Base-by-base conservation (phyloP, 2,797 vertebrate genomes). In the Sebastes baramenuke region DNA sequence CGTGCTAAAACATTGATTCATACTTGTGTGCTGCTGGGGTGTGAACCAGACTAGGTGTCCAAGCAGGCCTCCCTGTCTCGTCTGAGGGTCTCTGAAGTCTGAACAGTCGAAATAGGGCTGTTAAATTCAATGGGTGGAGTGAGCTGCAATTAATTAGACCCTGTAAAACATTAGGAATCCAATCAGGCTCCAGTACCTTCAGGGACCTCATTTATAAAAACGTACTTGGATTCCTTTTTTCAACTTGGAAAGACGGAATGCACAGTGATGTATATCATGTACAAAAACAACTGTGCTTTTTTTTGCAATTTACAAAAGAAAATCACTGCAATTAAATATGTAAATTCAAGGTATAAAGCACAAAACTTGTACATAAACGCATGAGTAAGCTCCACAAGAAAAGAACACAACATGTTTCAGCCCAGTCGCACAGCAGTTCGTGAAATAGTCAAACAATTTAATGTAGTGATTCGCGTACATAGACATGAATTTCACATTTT, bases 141-240 rank as follows among this genome's bases (percentile, higher is more conserved):
- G 83, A 81, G 74, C 78, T 81, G 79, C 80, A 82, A 86, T 91
- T 90, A 93, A 93, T 94, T 93, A 92, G 81, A 87, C 64, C 36
- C 60, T 79, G 81, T 90, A 88, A 90, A 88, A 87, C 76, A 85
- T 77, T 86, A 83, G 75, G 75, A 90, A 89, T 88, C 79, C 82
- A 87, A 89, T 87, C 75, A 88, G 54, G 68, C 88, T 72, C 38
- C n/a, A 22, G 72, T 8, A 32, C 85, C 66, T 59, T 59, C 74
- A 32, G 76, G 70, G 86, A 84, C n/a, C 79, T 86, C 56, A 68
- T 91, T 91, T 88, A 79, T 81, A 70, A 87, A 89, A 83, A 75
- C 73, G 34, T 74, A 79, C 72, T 74, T 75, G 27, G 54, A 67
- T 80, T 84, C 62, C 27, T 54, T 84, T 84, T 79, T 75, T 69